Evolutionary conservation across 2,888 invertebrate genomes (phyloP).

Genomic region (Hedya salicella): DNA sequence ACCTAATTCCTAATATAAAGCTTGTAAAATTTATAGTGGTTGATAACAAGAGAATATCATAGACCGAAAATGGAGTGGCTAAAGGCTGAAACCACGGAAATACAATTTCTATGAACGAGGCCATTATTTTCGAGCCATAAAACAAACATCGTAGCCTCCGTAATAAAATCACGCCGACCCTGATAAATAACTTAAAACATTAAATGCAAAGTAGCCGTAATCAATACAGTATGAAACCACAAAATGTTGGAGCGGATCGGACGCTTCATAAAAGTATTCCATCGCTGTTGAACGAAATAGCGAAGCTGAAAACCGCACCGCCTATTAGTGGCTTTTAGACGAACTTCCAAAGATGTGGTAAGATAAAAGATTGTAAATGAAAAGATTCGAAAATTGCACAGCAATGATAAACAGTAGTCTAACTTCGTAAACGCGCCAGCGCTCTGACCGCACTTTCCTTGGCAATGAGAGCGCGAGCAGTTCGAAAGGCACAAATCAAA

Average conservation of each 20-base stretch:
- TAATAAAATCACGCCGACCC: not conserved
- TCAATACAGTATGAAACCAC: slow-evolving; percentile 39
- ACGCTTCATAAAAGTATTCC: slow-evolving; percentile 38
- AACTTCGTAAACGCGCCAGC: not conserved
- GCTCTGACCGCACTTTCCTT: not conserved
- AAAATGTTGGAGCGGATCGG: slow-evolving; percentile 34
- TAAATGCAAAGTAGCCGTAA: slow-evolving; percentile 9
- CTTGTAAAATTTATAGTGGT: no score
- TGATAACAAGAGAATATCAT: no score
- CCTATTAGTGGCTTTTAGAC: slow-evolving; percentile 74
- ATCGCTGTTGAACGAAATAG: slow-evolving; percentile 46
- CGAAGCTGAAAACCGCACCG: slow-evolving; percentile 68
- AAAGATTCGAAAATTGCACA: slow-evolving; percentile 47
- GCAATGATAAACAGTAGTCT: slow-evolving; percentile 1
- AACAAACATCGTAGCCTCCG: no score
- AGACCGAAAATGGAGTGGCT: no score
- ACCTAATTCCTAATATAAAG: no score
- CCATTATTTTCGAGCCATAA: no score
- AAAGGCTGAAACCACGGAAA: no score
- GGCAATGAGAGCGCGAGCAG: not conserved
- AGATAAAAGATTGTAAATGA: slow-evolving; percentile 68
- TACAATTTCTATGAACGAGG: no score
- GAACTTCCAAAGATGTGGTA: slow-evolving; percentile 67
- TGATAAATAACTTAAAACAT: slow-evolving; percentile 13
- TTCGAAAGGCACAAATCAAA: not conserved